phyloP scores from a whole-genome alignment of 2,797 vertebrate genomes.

The Artibeus jamaicensis region DNA sequence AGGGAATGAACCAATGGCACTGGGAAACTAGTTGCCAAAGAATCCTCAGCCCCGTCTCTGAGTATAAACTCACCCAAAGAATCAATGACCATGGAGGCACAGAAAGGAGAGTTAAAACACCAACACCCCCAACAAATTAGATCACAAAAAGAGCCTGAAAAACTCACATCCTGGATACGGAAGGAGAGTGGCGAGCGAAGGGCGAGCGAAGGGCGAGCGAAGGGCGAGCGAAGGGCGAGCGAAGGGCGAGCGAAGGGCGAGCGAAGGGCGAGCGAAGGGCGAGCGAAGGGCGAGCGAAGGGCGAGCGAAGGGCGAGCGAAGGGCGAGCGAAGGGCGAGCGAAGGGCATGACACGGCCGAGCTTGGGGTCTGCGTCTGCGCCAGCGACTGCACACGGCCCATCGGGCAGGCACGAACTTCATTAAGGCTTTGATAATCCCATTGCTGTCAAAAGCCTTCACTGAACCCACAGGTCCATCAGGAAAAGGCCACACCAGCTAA shows the following conservation, averaged over 20 bases:
- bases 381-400: slow-evolving; percentile 38
- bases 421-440: slow-evolving; percentile 51
- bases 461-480: slow-evolving; percentile 26
- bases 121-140: neutral
- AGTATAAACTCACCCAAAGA: neutral
- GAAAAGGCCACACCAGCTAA: slow-evolving; percentile 36
- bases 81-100: neutral
- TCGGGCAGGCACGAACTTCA: slow-evolving; percentile 32
- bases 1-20: neutral
- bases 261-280: neutral
- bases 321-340: neutral
- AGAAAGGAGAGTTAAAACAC: neutral
- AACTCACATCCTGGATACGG: neutral
- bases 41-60: neutral
- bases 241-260: neutral
- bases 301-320: neutral
- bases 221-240: neutral
- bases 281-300: slow-evolving; percentile 10
- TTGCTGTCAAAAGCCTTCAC: slow-evolving; percentile 53
- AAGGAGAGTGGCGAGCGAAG: slow-evolving; percentile 37
- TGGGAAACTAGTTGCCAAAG: neutral
- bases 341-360: neutral
- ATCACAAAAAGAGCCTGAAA: neutral
- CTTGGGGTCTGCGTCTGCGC: neutral
- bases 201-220: no score